Conservation (phyloP, 2,888 invertebrate genomes). For the Abscondita cerata region DNA sequence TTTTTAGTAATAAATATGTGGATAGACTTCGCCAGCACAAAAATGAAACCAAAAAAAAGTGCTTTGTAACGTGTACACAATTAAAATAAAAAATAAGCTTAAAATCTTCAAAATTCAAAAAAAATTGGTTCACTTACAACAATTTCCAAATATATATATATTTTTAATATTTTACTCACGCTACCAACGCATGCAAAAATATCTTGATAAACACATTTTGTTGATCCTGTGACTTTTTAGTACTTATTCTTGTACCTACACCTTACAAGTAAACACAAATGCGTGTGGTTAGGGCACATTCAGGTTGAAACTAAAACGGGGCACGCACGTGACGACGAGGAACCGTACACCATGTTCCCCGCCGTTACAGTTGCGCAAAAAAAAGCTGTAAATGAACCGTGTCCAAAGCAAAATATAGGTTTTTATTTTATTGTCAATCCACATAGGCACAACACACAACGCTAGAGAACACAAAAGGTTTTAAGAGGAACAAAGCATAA, state of each 20-base stretch:
- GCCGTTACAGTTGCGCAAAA: no score
- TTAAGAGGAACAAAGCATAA: background rate
- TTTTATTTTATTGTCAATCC: no score
- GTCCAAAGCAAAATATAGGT: no score
- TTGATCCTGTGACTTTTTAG: slow-evolving; percentile 8
- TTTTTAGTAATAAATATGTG: slow-evolving; percentile 16
- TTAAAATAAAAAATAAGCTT: background rate
- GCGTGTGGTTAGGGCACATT: background rate
- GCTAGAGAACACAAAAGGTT: background rate
- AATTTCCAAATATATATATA: background rate
- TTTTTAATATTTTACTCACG: background rate
- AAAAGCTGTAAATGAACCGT: slow-evolving; percentile 11
- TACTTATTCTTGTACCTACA: slow-evolving; percentile 1
- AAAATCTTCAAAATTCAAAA: background rate
- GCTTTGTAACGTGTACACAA: slow-evolving; percentile 4
- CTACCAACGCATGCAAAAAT: background rate
- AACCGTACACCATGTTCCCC: no score
- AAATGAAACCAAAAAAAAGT: slow-evolving; percentile 5
- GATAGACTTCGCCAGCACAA: slow-evolving; percentile 21
- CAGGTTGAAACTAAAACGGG: no score
- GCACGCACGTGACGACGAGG: no score
- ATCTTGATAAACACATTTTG: background rate
- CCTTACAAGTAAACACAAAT: background rate
- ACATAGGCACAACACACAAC: no score
- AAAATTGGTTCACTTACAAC: slow-evolving; percentile 26